phyloP scores from a whole-genome alignment of 2,888 invertebrate species.

The Eretmocerus hayati region DNA sequence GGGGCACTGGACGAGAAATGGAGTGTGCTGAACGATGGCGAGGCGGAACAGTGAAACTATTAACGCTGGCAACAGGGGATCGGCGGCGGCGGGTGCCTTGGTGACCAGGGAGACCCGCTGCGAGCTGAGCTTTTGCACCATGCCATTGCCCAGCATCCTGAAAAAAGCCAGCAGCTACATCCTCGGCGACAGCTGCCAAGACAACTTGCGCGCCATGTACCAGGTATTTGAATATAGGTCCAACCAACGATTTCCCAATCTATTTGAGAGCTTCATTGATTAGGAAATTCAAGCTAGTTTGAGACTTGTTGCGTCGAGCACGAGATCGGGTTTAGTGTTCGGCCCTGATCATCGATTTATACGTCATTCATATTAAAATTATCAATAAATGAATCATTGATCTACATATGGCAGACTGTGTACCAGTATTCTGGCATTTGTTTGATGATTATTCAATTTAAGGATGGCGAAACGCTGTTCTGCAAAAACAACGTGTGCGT shows the following conservation, averaged over 20 bases:
- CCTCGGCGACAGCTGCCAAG: slow-evolving; percentile 60
- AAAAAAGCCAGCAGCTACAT: slow-evolving; percentile 75
- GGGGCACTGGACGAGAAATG: background rate
- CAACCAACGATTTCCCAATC: no score
- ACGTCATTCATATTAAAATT: no score
- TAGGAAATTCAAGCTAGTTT: no score
- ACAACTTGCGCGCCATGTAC: slow-evolving; percentile 52
- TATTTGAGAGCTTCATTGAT: no score
- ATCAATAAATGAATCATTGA: no score
- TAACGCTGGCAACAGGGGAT: background rate
- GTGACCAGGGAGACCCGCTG: slow-evolving; percentile 18
- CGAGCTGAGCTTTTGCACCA: slow-evolving; percentile 41
- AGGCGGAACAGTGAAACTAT: background rate
- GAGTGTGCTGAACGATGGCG: background rate
- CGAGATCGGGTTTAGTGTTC: no score
- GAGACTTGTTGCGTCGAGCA: no score
- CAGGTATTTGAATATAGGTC: no score
- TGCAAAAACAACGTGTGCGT: slow-evolving; percentile 97
- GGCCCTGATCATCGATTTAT: no score
- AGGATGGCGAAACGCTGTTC: slow-evolving; percentile 78
- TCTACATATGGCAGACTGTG: no score
- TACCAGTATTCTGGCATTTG: no score
- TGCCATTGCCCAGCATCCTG: slow-evolving; percentile 72
- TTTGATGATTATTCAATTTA: slow-evolving; percentile 38
- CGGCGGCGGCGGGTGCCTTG: slow-evolving; percentile 3